Percentiles rank a stretch among this genome's conserved stretches.
These are phyloP conservation scores for Mionectes macconnelli DNA, from an alignment of 2,113 vertebrate genomes.

Conservation along the genomic window DNA sequence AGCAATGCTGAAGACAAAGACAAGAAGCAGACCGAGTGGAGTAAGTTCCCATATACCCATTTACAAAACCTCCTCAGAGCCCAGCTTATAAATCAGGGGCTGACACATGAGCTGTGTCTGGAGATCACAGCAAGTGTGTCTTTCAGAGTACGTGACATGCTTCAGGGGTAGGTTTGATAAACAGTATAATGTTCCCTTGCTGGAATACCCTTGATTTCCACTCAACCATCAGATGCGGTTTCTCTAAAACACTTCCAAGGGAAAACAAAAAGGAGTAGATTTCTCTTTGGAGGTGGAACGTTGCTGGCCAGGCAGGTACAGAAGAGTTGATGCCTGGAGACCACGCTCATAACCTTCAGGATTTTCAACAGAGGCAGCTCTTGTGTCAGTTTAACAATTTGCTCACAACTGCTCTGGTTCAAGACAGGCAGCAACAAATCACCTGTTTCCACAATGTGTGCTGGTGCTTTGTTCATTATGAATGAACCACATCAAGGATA, in stretches of 20 bases:
- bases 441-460: background rate
- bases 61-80: background rate
- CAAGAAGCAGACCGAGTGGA: background rate
- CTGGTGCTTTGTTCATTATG: background rate
- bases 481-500: background rate
- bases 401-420: background rate
- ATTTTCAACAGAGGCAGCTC: background rate
- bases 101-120: background rate
- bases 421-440: background rate
- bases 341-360: background rate
- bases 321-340: background rate
- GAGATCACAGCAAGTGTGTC: background rate
- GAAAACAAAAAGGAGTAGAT: background rate
- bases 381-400: background rate
- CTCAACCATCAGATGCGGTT: background rate
- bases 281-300: background rate
- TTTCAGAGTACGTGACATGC: background rate
- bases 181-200: background rate
- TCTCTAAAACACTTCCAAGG: background rate
- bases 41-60: background rate
- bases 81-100: background rate
- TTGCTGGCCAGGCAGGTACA: background rate
- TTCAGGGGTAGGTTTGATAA: background rate
- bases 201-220: background rate
- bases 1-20: background rate